Percentiles rank a stretch among this genome's conserved stretches.
Evolutionary conservation across 2,797 vertebrate species (phyloP).

Genomic region (Pelobates cultripes): DNA sequence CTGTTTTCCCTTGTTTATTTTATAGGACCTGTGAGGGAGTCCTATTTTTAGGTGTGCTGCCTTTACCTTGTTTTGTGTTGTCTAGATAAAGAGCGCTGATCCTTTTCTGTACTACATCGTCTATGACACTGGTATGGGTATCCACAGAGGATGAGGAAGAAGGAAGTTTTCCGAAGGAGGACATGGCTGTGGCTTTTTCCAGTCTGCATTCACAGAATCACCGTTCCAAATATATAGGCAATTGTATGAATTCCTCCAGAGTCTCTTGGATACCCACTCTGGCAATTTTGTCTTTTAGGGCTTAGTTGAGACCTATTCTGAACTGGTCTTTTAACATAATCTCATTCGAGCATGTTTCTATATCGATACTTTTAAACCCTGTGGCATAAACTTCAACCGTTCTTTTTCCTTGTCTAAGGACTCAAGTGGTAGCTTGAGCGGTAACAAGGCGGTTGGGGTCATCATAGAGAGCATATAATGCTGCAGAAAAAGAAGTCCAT

Average conservation of each 20-base stretch:
- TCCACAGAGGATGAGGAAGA: not conserved
- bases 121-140: not conserved
- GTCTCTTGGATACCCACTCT: not conserved
- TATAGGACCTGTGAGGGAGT: no score
- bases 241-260: not conserved
- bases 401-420: not conserved
- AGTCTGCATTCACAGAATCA: not conserved
- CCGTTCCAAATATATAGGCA: not conserved
- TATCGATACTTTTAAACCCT: not conserved
- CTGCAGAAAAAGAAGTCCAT: not conserved
- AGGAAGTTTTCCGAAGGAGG: not conserved
- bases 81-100: no score
- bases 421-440: not conserved
- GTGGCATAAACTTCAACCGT: not conserved
- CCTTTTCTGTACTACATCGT: no score
- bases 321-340: not conserved
- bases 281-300: not conserved
- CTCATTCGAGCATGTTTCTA: not conserved
- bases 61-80: no score
- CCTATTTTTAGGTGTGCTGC: no score
- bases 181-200: not conserved
- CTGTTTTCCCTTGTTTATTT: no score
- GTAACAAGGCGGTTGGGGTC: not conserved
- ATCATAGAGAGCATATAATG: not conserved
- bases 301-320: not conserved